These are phyloP conservation scores for Bhutanitis thaidina DNA, from an alignment of 2,888 invertebrate species.

Conservation along the genomic window DNA sequence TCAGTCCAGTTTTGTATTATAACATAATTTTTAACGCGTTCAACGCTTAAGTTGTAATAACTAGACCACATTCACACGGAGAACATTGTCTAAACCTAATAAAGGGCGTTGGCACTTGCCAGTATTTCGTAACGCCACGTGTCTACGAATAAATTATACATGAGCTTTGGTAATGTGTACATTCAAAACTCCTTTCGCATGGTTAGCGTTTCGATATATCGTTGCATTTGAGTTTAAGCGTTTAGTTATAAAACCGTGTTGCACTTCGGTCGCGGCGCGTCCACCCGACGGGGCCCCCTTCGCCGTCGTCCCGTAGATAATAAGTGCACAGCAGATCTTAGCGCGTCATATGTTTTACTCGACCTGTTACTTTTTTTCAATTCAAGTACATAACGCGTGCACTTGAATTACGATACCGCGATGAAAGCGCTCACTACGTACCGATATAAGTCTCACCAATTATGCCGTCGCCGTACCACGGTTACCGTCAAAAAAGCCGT, in stretches of 20 bases:
- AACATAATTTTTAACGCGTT: slow-evolving; percentile 2
- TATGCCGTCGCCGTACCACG: slow-evolving; percentile 7
- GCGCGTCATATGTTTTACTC: slow-evolving; percentile 44
- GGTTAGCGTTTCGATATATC: background rate
- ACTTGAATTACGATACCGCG: slow-evolving; percentile 24
- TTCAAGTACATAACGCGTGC: slow-evolving; percentile 43
- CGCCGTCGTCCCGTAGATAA: slow-evolving; percentile 59
- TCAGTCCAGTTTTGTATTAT: too few species aligned
- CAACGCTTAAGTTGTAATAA: background rate
- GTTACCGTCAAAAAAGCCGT: slow-evolving; percentile 13
- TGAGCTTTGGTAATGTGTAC: slow-evolving; percentile 11
- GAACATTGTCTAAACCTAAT: slow-evolving; percentile 23
- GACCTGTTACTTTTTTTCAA: slow-evolving; percentile 36
- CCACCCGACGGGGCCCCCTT: slow-evolving; percentile 64
- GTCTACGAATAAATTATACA: slow-evolving; percentile 19
- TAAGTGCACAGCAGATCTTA: slow-evolving; percentile 62
- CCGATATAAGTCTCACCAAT: slow-evolving; percentile 15
- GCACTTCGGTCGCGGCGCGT: slow-evolving; percentile 53
- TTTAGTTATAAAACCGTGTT: slow-evolving; percentile 24
- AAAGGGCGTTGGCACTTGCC: slow-evolving; percentile 40
- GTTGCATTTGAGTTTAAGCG: slow-evolving; percentile 7
- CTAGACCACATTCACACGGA: slow-evolving; percentile 23
- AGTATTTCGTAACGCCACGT: slow-evolving; percentile 32
- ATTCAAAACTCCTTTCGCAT: slow-evolving; percentile 8
- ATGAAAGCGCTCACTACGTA: slow-evolving; percentile 23